Evolutionary conservation across 92 coral and sea anemone species (phyloP).

Genomic region (Galaxea fascicularis): DNA sequence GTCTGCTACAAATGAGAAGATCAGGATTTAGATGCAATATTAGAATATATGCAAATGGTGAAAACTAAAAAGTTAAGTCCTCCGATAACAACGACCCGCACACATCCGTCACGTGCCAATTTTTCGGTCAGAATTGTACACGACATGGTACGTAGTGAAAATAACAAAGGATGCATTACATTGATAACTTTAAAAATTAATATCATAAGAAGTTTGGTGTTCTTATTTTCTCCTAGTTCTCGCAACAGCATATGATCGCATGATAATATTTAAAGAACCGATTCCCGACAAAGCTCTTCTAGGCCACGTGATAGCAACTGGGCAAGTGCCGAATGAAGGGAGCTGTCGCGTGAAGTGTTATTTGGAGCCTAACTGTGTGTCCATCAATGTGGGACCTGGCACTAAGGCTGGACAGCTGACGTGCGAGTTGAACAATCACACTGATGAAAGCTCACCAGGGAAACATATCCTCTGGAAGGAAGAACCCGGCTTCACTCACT

Average conservation of each 20-base stretch:
- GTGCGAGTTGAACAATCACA: not conserved
- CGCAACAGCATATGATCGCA: not conserved
- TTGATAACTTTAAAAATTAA: too few relatives aligned
- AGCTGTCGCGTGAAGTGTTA: conserved; percentile 13
- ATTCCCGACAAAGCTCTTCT: not conserved
- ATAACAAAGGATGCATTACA: too few relatives aligned
- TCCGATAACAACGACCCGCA: too few relatives aligned
- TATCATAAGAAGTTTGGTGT: too few relatives aligned
- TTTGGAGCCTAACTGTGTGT: conserved; percentile 9
- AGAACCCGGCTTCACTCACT: not conserved
- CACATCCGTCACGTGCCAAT: too few relatives aligned
- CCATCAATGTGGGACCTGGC: not conserved
- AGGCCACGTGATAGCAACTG: not conserved
- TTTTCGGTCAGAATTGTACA: too few relatives aligned
- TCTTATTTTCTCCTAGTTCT: not conserved
- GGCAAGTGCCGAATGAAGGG: not conserved
- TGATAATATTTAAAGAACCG: not conserved
- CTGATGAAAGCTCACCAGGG: not conserved
- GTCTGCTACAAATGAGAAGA: too few relatives aligned
- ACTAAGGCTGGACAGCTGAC: not conserved
- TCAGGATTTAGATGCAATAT: too few relatives aligned
- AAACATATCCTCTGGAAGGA: not conserved
- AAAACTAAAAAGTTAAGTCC: too few relatives aligned
- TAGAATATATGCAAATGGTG: too few relatives aligned
- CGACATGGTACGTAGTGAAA: too few relatives aligned